Base-by-base conservation (phyloP, 2,888 invertebrate genomes). In the Tineola bisselliella region DNA sequence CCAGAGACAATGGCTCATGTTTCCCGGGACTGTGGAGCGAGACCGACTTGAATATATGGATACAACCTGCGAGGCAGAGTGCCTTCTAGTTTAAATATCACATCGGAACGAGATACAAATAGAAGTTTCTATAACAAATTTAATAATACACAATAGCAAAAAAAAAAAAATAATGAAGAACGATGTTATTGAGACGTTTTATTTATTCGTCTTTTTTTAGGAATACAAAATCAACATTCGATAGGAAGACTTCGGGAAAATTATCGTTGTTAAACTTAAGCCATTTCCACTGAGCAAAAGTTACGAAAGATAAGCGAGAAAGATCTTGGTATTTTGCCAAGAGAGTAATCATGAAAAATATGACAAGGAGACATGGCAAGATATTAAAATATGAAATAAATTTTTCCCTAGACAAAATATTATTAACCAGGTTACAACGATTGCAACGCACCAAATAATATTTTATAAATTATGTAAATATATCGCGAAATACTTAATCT, bases 271-370 rank as follows among this genome's bases (percentile, higher is more conserved):
- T 30, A 70, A 69, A 69, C 68, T 70, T 69, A 67, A 70, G 68
- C 63, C 66, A 71, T 72, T 69, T 65, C 18, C 13, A 70, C 74
- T 72, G 69, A 74, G 75, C 73, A 73, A 78, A 76, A 76, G 75
- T 79, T 76, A 71, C 73, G 72, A 75, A 77, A 80, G 81, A 80
- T 82, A 82, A 79, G 77, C 78, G 77, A 73, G 67, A 71, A 69
- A 75, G 76, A 77, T 77, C 74, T 79, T 83, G 82, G 81, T 77
- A 72, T 75, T 76, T 76, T 80, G 82, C 83, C 83, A 83, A 77
- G 73, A 76, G 75, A 76, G 75, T 79, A 79, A 81, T 82, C 81
- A 79, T 77, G 80, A 80, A 79, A 81, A 81, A 79, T 81, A 79
- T 77, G 77, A 80, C 77, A 73, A 68, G 69, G 68, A 70, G 74